Conservation (phyloP, 2,888 invertebrate species). For the Tachystola acroxantha region DNA sequence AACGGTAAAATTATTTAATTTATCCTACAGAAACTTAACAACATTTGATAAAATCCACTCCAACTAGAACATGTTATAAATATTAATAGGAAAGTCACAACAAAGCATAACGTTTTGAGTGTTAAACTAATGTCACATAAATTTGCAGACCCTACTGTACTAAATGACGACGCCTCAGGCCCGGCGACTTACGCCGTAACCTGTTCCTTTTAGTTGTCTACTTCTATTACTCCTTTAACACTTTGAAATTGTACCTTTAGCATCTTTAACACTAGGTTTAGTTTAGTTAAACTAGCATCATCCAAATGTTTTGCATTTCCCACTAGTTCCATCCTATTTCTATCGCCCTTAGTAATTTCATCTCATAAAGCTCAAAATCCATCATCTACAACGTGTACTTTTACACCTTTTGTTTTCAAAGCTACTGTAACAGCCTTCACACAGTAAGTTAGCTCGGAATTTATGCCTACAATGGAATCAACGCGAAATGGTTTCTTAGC, state of each 20-base stretch:
- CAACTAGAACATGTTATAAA: conserved; percentile 30
- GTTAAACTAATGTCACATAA: conserved; percentile 45
- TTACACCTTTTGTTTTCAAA: conserved; percentile 37
- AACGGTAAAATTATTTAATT: too few relatives aligned
- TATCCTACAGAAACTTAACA: too few relatives aligned
- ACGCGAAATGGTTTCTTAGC: conserved; percentile 50
- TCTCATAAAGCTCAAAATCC: conserved; percentile 39
- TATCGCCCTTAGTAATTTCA: conserved; percentile 29
- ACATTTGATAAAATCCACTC: too few relatives aligned
- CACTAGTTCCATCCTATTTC: conserved; percentile 29
- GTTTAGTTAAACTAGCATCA: conserved; percentile 10
- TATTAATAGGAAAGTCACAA: conserved; percentile 38
- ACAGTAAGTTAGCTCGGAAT: conserved; percentile 44
- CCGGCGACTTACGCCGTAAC: conserved; percentile 27
- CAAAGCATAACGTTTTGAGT: conserved; percentile 39
- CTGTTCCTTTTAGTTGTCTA: conserved; percentile 35
- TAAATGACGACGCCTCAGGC: conserved; percentile 46
- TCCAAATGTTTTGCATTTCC: conserved; percentile 25
- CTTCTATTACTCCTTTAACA: conserved; percentile 16
- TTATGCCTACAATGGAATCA: conserved; percentile 59
- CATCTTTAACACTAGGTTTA: conserved; percentile 14
- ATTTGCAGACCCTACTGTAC: conserved; percentile 36
- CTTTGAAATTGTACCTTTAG: conserved; percentile 26
- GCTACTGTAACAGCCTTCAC: conserved; percentile 37
- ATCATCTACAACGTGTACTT: conserved; percentile 9